Conservation (phyloP, 2,888 invertebrate species). For the Eumerus sabulonum region DNA sequence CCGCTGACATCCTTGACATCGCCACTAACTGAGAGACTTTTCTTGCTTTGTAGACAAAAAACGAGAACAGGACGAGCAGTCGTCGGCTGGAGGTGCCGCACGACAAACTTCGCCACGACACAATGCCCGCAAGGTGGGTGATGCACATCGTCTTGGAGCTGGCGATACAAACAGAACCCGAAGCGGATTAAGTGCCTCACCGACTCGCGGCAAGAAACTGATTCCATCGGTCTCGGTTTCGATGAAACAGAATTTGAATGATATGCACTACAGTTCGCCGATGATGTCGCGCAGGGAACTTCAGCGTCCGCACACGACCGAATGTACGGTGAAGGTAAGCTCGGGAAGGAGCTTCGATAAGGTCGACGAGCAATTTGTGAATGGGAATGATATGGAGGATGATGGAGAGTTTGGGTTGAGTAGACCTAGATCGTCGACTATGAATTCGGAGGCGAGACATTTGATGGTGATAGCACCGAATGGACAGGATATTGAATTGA, state of each 20-base stretch:
- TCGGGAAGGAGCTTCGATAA: constrained; percentile 39
- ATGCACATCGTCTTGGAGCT: constrained; percentile 63
- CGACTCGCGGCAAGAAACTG: constrained; percentile 69
- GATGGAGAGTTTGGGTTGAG: constrained; percentile 24
- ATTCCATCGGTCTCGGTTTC: constrained; percentile 74
- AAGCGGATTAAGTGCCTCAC: constrained; percentile 34
- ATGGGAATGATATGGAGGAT: constrained; percentile 50
- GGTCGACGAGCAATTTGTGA: constrained; percentile 33
- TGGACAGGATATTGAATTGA: constrained; percentile 70
- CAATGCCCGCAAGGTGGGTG: constrained; percentile 66
- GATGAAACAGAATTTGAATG: constrained; percentile 77
- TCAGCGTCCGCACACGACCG: constrained; percentile 68
- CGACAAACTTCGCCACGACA: constrained; percentile 64
- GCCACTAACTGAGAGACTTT: not conserved
- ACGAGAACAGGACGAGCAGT: constrained; percentile 74
- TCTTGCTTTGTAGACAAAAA: constrained; percentile 74
- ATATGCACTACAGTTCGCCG: constrained; percentile 73
- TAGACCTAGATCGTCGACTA: constrained; percentile 75
- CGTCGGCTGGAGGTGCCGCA: constrained; percentile 38
- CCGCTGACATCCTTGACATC: not conserved
- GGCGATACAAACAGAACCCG: constrained; percentile 35
- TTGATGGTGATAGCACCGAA: constrained; percentile 16
- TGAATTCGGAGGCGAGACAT: constrained; percentile 71
- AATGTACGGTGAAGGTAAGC: constrained; percentile 73
- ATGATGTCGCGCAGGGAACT: constrained; percentile 39